Evolutionary conservation across 2,113 vertebrate species (phyloP).

Genomic region (Crocuta crocuta): DNA sequence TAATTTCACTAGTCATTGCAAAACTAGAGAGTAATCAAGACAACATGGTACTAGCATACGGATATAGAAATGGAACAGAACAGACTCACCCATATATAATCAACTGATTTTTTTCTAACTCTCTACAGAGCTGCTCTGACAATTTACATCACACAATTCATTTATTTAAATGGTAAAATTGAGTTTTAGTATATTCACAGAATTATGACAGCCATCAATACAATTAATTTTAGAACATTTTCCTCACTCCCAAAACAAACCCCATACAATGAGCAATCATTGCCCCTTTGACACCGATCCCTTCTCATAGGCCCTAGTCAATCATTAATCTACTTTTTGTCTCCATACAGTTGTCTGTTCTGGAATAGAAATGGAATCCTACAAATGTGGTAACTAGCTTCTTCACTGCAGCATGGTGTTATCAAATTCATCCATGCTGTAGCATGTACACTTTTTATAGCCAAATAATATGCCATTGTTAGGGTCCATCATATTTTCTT

Average conservation of each 20-base stretch:
- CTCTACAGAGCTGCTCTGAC: neutral
- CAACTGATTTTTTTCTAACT: neutral
- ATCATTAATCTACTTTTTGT: neutral
- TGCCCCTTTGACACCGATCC: neutral
- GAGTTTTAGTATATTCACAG: neutral
- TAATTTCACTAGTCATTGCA: neutral
- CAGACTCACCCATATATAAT: neutral
- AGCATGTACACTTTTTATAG: neutral
- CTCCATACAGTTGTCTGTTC: neutral
- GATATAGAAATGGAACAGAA: neutral
- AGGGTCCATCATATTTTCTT: neutral
- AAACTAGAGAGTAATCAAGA: neutral
- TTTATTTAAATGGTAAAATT: neutral
- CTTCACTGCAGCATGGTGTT: neutral
- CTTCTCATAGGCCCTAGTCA: neutral
- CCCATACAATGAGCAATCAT: neutral
- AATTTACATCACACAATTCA: neutral
- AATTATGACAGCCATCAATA: neutral
- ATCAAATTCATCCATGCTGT: neutral
- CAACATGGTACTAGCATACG: neutral
- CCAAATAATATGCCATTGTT: neutral
- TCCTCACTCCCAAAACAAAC: neutral
- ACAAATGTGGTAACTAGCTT: neutral
- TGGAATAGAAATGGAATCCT: neutral
- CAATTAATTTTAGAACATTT: neutral